A percentile compares a stretch with the other conserved stretches of the same genome.
Evolutionary conservation across 2,797 vertebrate genomes (phyloP).

Genomic region (Urophycis tenuis): DNA sequence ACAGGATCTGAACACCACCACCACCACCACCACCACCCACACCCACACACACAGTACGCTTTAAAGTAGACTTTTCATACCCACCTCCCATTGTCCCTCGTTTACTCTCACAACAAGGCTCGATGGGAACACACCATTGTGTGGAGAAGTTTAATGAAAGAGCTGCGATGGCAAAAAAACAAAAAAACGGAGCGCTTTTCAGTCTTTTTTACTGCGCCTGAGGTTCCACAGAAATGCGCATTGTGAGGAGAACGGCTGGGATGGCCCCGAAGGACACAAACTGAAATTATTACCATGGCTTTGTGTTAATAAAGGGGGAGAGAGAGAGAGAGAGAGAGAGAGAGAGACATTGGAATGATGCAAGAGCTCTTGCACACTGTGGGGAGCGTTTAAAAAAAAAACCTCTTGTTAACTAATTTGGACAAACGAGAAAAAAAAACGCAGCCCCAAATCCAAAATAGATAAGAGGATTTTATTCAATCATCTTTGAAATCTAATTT

Average conservation of each 20-base stretch:
- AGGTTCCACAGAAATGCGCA: neutral
- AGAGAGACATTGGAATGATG: neutral
- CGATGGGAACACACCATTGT: neutral
- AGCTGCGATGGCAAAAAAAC: neutral
- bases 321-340: neutral
- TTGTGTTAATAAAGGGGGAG: neutral
- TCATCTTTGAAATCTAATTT: neutral
- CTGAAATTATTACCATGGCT: neutral
- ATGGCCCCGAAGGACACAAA: neutral
- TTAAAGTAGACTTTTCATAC: neutral
- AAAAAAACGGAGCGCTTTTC: neutral
- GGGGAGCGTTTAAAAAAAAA: neutral
- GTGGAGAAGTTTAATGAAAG: neutral
- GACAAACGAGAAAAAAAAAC: neutral
- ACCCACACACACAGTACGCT: neutral
- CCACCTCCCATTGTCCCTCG: neutral
- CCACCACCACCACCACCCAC: no score
- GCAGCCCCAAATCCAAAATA: neutral
- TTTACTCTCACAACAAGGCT: no score
- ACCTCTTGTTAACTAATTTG: neutral
- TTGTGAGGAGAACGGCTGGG: neutral
- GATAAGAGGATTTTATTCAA: neutral
- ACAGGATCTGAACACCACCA: neutral
- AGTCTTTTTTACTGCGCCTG: neutral
- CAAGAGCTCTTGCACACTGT: constrained; percentile 14